Evolutionary conservation across 2,113 vertebrate genomes (phyloP).

Genomic region (Pontoporia blainvillei): DNA sequence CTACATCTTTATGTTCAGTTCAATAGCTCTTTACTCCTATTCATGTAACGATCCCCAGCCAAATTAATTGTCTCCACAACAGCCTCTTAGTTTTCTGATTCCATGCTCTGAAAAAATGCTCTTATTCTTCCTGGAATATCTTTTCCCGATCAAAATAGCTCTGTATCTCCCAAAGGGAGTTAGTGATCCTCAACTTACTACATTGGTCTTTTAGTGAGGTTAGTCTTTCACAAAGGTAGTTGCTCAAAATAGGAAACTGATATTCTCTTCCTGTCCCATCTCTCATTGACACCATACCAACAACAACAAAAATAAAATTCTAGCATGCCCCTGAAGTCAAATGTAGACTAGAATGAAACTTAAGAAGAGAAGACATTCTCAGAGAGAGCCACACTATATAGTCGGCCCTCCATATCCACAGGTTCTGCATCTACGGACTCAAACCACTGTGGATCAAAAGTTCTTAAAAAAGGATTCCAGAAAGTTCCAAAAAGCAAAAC

Average conservation of each 20-base stretch:
- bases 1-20: background rate
- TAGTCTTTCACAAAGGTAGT: background rate
- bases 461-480: background rate
- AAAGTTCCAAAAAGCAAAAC: background rate
- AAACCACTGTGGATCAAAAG: background rate
- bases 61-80: background rate
- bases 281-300: background rate
- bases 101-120: background rate
- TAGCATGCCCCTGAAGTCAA: background rate
- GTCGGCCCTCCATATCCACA: background rate
- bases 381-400: background rate
- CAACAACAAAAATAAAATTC: background rate
- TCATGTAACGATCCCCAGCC: background rate
- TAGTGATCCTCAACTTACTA: background rate
- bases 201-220: background rate
- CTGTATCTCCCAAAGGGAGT: background rate
- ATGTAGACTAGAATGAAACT: background rate
- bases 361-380: background rate
- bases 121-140: background rate
- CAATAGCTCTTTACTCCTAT: background rate
- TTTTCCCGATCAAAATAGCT: background rate
- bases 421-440: accelerated
- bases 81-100: background rate
- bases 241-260: background rate
- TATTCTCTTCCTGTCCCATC: background rate